phyloP scores from a whole-genome alignment of 2,888 invertebrate species.

The Thysanoteuthis rhombus region DNA sequence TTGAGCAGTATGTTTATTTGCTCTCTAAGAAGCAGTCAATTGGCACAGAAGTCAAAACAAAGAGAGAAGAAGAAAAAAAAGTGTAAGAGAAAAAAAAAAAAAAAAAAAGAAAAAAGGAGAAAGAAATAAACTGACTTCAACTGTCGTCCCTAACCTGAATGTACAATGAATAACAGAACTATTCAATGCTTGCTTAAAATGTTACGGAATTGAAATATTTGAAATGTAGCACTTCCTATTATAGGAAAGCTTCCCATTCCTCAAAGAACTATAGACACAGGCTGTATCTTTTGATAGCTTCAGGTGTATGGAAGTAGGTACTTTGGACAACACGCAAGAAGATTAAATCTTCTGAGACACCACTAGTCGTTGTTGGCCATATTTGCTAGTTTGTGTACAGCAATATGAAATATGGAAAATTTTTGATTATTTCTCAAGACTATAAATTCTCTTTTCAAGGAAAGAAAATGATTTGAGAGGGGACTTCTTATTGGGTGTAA shows the following conservation, averaged over 20 bases:
- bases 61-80: background rate
- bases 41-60: background rate
- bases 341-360: background rate
- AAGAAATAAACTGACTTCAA: background rate
- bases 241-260: background rate
- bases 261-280: background rate
- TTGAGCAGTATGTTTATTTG: background rate
- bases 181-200: background rate
- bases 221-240: background rate
- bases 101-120: no score
- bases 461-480: background rate
- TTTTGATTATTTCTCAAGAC: background rate
- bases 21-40: background rate
- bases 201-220: background rate
- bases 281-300: background rate
- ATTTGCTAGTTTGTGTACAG: background rate
- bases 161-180: background rate
- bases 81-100: no score
- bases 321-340: background rate
- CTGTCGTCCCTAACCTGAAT: background rate
- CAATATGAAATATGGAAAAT: background rate
- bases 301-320: background rate
- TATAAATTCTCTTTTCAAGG: background rate
- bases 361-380: background rate
- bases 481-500: background rate